Conservation (phyloP, 2,113 vertebrate species). For the Anguilla japonica region DNA sequence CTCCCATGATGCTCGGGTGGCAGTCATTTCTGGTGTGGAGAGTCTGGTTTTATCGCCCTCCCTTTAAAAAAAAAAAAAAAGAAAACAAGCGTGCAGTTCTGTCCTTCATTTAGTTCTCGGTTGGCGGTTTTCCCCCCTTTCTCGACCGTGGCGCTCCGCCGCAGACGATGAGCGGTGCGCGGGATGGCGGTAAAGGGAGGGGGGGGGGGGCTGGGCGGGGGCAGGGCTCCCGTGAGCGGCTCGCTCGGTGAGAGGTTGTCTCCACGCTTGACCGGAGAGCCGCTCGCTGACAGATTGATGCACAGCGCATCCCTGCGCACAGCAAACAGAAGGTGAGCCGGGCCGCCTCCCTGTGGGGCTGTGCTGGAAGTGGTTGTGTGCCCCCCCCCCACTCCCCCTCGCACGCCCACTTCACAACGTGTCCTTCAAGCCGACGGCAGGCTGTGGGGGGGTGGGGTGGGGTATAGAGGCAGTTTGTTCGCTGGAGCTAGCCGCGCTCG, state of each 20-base stretch:
- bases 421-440: background rate
- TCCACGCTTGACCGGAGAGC: background rate
- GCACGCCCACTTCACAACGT: background rate
- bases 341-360: background rate
- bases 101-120: background rate
- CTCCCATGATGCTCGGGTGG: background rate
- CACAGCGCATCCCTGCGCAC: background rate
- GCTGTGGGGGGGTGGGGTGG: background rate
- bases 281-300: background rate
- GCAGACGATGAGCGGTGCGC: too few species aligned
- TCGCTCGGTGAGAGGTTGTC: background rate
- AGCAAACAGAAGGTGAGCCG: conserved; percentile 2
- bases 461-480: too few species aligned
- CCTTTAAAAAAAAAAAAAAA: background rate
- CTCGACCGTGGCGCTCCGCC: background rate
- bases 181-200: too few species aligned
- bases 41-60: background rate
- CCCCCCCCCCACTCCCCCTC: background rate
- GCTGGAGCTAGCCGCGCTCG: too few species aligned
- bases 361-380: background rate
- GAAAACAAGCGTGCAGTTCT: background rate
- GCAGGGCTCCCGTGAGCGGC: background rate
- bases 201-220: background rate
- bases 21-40: background rate
- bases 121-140: background rate